These are phyloP conservation scores for Halictus quadricinctus DNA, from an alignment of 2,888 invertebrate genomes.

Conservation along the genomic window DNA sequence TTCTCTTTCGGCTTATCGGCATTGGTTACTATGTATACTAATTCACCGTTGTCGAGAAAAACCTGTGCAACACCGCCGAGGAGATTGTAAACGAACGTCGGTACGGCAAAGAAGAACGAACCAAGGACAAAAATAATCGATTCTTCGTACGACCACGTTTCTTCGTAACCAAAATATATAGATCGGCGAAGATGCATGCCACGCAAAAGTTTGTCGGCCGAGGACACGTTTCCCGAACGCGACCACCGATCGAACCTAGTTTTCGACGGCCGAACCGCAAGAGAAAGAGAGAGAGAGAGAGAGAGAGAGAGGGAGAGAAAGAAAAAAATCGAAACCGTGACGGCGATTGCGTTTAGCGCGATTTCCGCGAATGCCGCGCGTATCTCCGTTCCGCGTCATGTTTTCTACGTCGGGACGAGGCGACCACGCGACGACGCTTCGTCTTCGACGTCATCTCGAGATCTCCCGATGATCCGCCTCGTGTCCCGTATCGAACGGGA, in stretches of 20 bases:
- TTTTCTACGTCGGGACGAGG: background rate
- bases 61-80: background rate
- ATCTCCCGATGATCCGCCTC: background rate
- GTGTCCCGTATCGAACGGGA: too few relatives aligned
- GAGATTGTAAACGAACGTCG: slow-evolving; percentile 16
- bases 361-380: background rate
- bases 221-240: background rate
- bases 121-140: slow-evolving; percentile 42
- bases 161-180: slow-evolving; percentile 43
- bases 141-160: slow-evolving; percentile 25
- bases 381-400: background rate
- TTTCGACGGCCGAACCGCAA: background rate
- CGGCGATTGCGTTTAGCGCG: background rate
- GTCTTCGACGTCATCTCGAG: background rate
- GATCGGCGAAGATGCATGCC: background rate
- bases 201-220: background rate
- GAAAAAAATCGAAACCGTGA: background rate
- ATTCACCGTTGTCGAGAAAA: slow-evolving; percentile 33
- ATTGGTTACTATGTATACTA: background rate
- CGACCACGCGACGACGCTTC: background rate
- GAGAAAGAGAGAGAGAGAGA: background rate
- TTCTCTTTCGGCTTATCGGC: background rate
- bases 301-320: background rate
- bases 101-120: slow-evolving; percentile 38
- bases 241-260: background rate